Evolutionary conservation across 92 coral and sea anemone genomes (phyloP), one percentile per base, ranked within the genome.

Genomic region (Palythoa grandiflora): DNA sequence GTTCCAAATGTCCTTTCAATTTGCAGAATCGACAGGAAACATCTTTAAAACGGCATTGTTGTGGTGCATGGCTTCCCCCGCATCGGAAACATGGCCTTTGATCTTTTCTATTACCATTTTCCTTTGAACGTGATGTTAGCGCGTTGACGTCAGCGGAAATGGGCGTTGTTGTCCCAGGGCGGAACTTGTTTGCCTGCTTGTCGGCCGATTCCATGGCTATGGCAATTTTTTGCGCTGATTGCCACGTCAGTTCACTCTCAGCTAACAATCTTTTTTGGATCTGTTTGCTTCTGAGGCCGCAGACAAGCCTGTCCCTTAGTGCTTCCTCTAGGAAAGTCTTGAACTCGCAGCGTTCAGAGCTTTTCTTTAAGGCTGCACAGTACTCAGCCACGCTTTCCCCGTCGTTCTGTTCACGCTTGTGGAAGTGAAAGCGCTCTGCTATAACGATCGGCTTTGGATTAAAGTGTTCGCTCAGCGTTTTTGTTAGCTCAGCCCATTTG

Each of bases 311-410:
- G 47, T 80, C 85, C 28, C 85, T 59, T 65, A 83, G 73, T 8
- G 87, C 79, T 83, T 83, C 87, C 10, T 68, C 80, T 13, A 84
- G 74, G 35, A 85, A 85, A n/a, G 72, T 40, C 3, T 9, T 44
- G 57, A 85, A 85, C 54, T 73, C 80, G 17, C 88, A 85, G 7
- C 83, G 68, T 39, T 73, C 88, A 9, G 71, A 73, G 70, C 68
- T 50, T 19, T 85, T 85, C 70, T 85, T 85, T 19, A 85, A 53
- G 11, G 88, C 83, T 13, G 88, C 83, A 7, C 71, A 21, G 51
- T 74, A 85, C 12, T 85, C 83, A 3, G 89, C 78, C 77, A 84
- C 76, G 11, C 89, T 48, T 77, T 85, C 85, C n/a, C 72, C 61
- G n/a, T 89, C 77, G 2, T 71, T 53, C 6, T 68, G 86, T 8